Evolutionary conservation across 2,797 vertebrate species (phyloP).

Genomic region (Pachyuromys duprasi): DNA sequence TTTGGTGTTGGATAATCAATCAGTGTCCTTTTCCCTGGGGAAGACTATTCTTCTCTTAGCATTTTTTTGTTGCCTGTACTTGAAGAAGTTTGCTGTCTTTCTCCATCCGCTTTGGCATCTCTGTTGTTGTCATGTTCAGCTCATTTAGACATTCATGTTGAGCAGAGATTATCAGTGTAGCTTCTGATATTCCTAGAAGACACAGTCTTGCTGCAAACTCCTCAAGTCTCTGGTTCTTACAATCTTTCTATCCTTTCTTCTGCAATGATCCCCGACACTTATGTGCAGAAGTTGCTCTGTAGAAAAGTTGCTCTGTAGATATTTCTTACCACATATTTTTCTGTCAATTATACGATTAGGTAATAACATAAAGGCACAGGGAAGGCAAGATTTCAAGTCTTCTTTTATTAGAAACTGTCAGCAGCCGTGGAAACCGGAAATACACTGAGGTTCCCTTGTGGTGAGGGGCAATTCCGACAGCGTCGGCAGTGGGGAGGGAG

Average conservation of each 20-base stretch:
- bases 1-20: too few species aligned
- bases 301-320: neutral
- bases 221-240: neutral
- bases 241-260: neutral
- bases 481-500: neutral
- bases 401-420: conserved; percentile 2
- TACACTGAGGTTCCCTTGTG: neutral
- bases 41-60: neutral
- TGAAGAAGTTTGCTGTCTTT: neutral
- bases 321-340: neutral
- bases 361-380: neutral
- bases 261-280: neutral
- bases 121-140: neutral
- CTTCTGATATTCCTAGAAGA: neutral
- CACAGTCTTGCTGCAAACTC: neutral
- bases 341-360: neutral
- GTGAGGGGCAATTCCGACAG: neutral
- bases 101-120: neutral
- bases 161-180: neutral
- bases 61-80: neutral
- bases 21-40: neutral
- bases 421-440: neutral
- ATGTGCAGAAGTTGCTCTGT: neutral
- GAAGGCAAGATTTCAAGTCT: neutral
- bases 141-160: neutral